A percentile compares a stretch with the other conserved stretches of the same genome.
Conservation (phyloP, 2,888 invertebrate genomes). For the Leptinotarsa tumamoca region DNA sequence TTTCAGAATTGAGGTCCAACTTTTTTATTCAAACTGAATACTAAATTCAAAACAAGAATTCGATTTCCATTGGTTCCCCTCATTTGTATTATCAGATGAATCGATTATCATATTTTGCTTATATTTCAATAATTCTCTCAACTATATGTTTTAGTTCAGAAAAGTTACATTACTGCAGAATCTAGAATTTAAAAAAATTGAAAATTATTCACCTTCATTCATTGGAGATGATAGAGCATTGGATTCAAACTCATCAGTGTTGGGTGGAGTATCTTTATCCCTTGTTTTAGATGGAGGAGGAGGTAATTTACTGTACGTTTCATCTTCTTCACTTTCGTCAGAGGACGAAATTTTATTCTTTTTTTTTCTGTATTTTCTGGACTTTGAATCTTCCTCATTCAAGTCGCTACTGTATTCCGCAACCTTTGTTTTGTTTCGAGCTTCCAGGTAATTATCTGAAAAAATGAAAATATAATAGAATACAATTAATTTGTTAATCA, state of each 20-base stretch:
- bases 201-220: constrained; percentile 16
- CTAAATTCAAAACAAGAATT: too few species aligned
- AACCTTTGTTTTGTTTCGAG: constrained; percentile 4
- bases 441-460: constrained; percentile 8
- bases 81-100: too few species aligned
- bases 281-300: constrained; percentile 5
- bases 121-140: too few species aligned
- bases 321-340: constrained; percentile 8
- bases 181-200: not conserved
- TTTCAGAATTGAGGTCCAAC: too few species aligned
- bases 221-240: not conserved
- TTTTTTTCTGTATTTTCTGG: not conserved
- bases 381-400: constrained; percentile 4
- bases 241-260: not conserved
- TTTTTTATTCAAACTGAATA: too few species aligned
- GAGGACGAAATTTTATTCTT: not conserved
- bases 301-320: not conserved
- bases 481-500: not conserved
- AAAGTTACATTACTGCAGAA: too few species aligned
- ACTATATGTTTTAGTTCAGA: too few species aligned
- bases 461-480: constrained; percentile 4
- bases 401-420: constrained; percentile 19
- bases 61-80: too few species aligned
- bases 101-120: too few species aligned
- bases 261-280: not conserved